These are phyloP conservation scores for Oreonectes daqikongensis DNA, from an alignment of 2,797 vertebrate genomes.

Conservation along the genomic window DNA sequence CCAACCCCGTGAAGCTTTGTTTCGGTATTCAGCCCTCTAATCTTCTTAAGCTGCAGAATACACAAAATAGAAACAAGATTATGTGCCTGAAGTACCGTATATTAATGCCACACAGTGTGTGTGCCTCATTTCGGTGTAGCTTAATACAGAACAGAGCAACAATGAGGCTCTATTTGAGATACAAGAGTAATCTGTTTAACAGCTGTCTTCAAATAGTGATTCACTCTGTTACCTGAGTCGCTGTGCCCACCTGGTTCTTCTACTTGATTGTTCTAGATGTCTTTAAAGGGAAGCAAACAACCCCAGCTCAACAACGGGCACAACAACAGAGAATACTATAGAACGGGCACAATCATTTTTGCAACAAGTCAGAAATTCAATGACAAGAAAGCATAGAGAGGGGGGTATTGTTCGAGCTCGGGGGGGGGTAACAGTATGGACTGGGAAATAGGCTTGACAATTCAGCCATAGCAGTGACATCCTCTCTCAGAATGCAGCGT, in stretches of 20 bases:
- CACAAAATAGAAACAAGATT: constrained; percentile 5
- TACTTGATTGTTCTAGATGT: constrained; percentile 79
- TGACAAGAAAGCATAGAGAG: constrained; percentile 74
- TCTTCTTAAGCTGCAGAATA: constrained; percentile 4
- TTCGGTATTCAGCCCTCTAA: constrained; percentile 5
- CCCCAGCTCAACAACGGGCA: constrained; percentile 49
- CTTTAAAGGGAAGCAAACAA: constrained; percentile 75
- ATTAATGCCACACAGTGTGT: not conserved
- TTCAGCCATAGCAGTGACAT: constrained; percentile 29
- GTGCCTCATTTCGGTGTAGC: constrained; percentile 12
- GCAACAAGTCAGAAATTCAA: constrained; percentile 79
- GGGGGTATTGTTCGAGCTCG: constrained; percentile 64
- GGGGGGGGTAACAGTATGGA: constrained; percentile 46
- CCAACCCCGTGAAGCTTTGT: constrained; percentile 18
- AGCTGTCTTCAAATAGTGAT: constrained; percentile 24
- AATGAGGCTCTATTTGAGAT: constrained; percentile 8
- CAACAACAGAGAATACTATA: constrained; percentile 72
- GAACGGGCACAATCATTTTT: constrained; percentile 76
- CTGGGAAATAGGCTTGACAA: constrained; percentile 33
- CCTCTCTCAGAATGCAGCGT: constrained; percentile 69
- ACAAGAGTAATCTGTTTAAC: constrained; percentile 39
- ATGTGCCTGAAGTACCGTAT: not conserved
- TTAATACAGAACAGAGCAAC: constrained; percentile 10
- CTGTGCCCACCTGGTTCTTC: constrained; percentile 64
- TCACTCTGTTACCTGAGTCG: constrained; percentile 36